Percentiles rank a stretch among this genome's conserved stretches.
Evolutionary conservation across 2,113 vertebrate genomes (phyloP).

Genomic region (Ammospiza nelsoni): DNA sequence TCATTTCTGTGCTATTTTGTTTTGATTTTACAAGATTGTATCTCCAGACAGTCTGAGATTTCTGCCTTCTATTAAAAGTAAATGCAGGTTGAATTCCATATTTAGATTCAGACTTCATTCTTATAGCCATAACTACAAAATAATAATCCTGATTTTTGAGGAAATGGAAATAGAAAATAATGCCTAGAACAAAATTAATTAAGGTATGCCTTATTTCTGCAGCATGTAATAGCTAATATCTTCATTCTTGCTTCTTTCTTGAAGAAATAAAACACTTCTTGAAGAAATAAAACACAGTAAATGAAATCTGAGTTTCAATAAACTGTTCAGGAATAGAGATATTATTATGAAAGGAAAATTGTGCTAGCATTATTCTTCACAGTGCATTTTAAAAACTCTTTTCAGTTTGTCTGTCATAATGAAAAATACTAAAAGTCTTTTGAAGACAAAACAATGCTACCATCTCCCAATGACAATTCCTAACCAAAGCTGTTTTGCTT

Average conservation of each 20-base stretch:
- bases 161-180: not conserved
- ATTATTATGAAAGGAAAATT: not conserved
- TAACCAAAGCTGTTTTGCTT: not conserved
- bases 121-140: not conserved
- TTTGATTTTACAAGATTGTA: slow-evolving; percentile 7
- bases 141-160: not conserved
- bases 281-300: not conserved
- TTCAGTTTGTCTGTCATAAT: not conserved
- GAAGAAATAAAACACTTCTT: not conserved
- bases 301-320: not conserved
- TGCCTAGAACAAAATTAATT: not conserved
- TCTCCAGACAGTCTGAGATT: not conserved
- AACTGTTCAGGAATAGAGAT: not conserved
- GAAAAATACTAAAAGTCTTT: not conserved
- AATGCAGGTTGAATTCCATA: not conserved
- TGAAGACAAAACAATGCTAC: not conserved
- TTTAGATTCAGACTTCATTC: not conserved
- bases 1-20: not conserved
- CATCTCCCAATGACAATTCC: not conserved
- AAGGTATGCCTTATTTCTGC: not conserved
- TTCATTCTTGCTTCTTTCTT: not conserved
- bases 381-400: not conserved
- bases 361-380: not conserved
- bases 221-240: not conserved
- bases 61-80: not conserved